These are phyloP conservation scores for Maniola hyperantus DNA, from an alignment of 2,888 invertebrate genomes.

Conservation along the genomic window DNA sequence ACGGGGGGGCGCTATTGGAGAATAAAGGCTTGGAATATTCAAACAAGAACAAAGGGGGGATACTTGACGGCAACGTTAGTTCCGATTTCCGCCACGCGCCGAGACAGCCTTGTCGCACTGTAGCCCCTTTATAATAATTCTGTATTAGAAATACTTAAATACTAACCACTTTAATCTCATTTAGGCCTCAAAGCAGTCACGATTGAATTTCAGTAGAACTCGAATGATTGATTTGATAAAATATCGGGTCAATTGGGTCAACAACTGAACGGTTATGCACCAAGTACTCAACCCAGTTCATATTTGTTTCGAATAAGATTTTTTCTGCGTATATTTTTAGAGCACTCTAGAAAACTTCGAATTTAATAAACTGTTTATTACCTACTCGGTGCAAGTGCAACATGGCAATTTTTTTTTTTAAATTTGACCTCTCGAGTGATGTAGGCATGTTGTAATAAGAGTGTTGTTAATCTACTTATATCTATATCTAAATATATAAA, in stretches of 20 bases:
- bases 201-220: conserved; percentile 24
- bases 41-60: no score
- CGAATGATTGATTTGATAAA: conserved; percentile 23
- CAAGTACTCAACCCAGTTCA: conserved; percentile 19
- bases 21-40: no score
- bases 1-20: no score
- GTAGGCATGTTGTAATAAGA: not conserved
- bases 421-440: not conserved
- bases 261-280: conserved; percentile 15
- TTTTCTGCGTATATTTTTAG: conserved; percentile 12
- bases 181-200: conserved; percentile 20
- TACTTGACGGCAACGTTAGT: no score
- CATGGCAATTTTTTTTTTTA: conserved; percentile 3
- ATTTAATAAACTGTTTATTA: not conserved
- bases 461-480: no score
- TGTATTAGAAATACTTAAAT: conserved; percentile 13
- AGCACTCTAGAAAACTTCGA: conserved; percentile 17
- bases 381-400: not conserved
- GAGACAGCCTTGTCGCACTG: no score
- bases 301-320: conserved; percentile 17
- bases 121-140: no score
- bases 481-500: no score
- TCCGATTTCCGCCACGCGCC: no score
- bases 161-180: conserved; percentile 16
- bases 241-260: conserved; percentile 32